Conservation (phyloP, 2,888 invertebrate genomes). For the Pardosa pseudoannulata region DNA sequence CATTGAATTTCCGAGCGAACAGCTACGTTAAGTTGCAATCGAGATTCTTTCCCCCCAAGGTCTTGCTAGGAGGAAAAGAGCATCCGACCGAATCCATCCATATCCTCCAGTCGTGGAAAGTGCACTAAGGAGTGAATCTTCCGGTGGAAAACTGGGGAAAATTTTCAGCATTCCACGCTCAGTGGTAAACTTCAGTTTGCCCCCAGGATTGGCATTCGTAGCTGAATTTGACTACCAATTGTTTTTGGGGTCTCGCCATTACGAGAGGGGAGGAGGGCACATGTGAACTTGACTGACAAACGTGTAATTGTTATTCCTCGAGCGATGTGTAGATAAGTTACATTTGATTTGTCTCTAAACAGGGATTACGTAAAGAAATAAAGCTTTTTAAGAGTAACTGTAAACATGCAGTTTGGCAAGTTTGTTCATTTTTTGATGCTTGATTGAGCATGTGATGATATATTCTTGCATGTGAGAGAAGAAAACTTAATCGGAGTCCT, state of each 20-base stretch:
- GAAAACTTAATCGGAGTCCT: no score
- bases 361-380: no score
- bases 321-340: not conserved
- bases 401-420: no score
- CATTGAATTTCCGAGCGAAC: constrained; percentile 33
- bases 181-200: constrained; percentile 8
- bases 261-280: not conserved
- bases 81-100: constrained; percentile 30
- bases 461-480: no score
- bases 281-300: not conserved
- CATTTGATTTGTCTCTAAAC: no score
- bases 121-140: constrained; percentile 6
- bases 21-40: constrained; percentile 25
- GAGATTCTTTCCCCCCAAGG: constrained; percentile 11
- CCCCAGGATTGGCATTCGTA: constrained; percentile 1
- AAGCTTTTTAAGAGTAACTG: no score
- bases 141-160: not conserved
- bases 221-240: constrained; percentile 7
- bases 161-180: constrained; percentile 11
- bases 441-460: no score
- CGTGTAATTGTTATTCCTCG: not conserved
- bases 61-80: constrained; percentile 12
- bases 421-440: no score
- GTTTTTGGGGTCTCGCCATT: not conserved
- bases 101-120: constrained; percentile 12